Conservation (phyloP, 2,888 invertebrate genomes). For the Metopia argyrocephala region DNA sequence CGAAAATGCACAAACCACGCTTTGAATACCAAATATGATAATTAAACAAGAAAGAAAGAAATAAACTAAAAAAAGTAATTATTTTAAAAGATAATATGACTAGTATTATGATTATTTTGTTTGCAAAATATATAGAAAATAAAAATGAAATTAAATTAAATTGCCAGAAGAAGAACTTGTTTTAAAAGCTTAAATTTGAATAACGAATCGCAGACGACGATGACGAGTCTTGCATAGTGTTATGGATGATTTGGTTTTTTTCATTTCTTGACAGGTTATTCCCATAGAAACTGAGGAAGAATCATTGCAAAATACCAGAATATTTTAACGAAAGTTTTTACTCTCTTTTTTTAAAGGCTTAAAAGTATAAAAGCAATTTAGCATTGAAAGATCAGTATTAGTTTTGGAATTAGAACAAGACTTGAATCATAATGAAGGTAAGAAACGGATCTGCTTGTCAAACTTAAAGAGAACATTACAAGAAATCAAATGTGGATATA, state of each 20-base stretch:
- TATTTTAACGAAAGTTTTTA: background rate
- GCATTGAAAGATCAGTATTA: background rate
- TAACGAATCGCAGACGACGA: background rate
- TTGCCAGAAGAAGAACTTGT: background rate
- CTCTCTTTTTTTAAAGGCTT: background rate
- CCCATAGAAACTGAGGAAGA: slow-evolving; percentile 20
- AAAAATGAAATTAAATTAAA: background rate
- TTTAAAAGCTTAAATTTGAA: background rate
- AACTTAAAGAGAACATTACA: background rate
- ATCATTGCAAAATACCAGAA: background rate
- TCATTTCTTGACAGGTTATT: background rate
- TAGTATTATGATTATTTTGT: slow-evolving; percentile 5
- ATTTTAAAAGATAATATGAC: background rate
- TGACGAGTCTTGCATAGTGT: background rate
- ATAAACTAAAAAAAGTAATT: slow-evolving; percentile 3
- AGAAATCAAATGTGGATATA: background rate
- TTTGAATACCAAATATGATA: slow-evolving; percentile 10
- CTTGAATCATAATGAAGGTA: slow-evolving; percentile 43
- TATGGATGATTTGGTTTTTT: background rate
- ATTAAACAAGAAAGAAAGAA: background rate
- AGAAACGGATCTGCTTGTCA: background rate
- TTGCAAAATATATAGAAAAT: background rate
- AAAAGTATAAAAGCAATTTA: slow-evolving; percentile 42
- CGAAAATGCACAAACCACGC: background rate
- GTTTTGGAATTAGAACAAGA: slow-evolving; percentile 37